Conservation (phyloP, 1,140 invertebrate genomes). For the Apolygus lucorum region DNA sequence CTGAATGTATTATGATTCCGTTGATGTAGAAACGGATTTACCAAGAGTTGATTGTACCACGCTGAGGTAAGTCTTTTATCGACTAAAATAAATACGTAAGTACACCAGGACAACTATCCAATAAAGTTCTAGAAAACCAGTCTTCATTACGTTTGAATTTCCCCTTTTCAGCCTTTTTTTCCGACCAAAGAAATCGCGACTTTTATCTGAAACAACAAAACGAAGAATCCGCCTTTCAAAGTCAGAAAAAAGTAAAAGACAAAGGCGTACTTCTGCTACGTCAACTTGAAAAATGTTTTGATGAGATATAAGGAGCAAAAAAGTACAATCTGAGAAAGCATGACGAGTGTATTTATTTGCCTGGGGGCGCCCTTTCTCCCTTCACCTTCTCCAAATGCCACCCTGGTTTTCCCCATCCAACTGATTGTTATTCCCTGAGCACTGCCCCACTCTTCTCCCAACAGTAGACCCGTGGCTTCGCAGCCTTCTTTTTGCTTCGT, state of each 20-base stretch:
- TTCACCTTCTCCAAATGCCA: conserved; percentile 1
- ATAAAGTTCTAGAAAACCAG: too few species aligned
- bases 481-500: not conserved
- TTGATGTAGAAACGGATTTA: too few species aligned
- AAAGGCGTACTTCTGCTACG: conserved; percentile 6
- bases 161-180: too few species aligned
- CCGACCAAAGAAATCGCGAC: too few species aligned
- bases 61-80: too few species aligned
- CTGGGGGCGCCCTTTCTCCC: not conserved
- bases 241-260: conserved; percentile 3
- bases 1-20: too few species aligned
- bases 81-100: too few species aligned
- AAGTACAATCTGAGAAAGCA: conserved; percentile 6
- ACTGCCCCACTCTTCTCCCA: not conserved
- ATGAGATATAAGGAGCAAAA: conserved; percentile 9
- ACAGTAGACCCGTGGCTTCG: not conserved
- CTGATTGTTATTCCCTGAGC: conserved; percentile 1
- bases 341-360: conserved; percentile 15
- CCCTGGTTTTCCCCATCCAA: not conserved
- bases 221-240: too few species aligned
- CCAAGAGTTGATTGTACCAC: too few species aligned
- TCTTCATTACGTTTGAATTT: too few species aligned
- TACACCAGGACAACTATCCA: too few species aligned
- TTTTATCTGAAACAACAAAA: too few species aligned
- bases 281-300: conserved; percentile 17